phyloP scores from a whole-genome alignment of 2,888 invertebrate species.

The Nematopogon swammerdamellus region DNA sequence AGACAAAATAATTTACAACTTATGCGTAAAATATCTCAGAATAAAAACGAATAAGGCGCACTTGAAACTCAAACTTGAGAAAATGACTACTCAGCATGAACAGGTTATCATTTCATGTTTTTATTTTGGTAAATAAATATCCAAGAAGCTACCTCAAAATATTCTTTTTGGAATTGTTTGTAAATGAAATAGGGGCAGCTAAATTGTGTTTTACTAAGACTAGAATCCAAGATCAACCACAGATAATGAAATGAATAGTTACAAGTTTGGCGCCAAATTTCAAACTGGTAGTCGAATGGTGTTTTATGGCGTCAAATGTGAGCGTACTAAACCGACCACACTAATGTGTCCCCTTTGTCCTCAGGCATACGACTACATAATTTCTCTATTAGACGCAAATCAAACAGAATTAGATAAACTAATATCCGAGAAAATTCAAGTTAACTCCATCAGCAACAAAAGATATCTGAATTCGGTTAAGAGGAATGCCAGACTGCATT shows the following conservation, averaged over 20 bases:
- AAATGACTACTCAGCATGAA: constrained; percentile 22
- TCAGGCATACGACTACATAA: background rate
- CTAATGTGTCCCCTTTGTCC: background rate
- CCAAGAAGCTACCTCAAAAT: no score
- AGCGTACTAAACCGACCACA: no score
- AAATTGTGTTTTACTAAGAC: no score
- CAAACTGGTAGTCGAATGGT: no score
- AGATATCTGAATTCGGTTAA: background rate
- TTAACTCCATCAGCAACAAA: background rate
- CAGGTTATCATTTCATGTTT: constrained; percentile 14
- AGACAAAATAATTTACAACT: constrained; percentile 13
- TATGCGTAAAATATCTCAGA: constrained; percentile 20
- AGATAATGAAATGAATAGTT: no score
- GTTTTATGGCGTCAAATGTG: no score
- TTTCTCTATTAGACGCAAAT: background rate
- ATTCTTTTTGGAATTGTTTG: no score
- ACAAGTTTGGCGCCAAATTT: no score
- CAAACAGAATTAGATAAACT: background rate
- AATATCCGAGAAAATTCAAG: background rate
- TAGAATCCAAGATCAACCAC: no score
- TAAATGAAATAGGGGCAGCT: no score
- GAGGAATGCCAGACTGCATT: background rate
- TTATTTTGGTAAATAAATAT: no score
- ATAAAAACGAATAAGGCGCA: constrained; percentile 20
- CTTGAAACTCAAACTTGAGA: constrained; percentile 25